These are phyloP conservation scores for Drosophila subpulchrella DNA, from an alignment of 1,140 invertebrate species.

Conservation along the genomic window DNA sequence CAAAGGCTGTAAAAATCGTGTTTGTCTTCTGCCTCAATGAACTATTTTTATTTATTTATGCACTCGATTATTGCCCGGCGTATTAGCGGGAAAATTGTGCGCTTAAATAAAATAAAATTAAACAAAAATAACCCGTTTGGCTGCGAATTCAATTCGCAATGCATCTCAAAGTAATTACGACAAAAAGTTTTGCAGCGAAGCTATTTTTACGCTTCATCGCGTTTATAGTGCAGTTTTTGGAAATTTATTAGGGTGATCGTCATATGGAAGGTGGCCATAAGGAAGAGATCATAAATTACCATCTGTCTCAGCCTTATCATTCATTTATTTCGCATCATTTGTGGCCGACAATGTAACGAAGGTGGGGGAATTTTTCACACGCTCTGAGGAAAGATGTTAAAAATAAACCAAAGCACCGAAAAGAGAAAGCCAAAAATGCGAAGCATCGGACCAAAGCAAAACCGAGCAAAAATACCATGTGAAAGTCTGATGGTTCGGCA, in stretches of 20 bases:
- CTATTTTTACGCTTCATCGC: conserved; percentile 9
- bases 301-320: conserved; percentile 10
- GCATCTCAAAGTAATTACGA: conserved; percentile 43
- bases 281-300: conserved; percentile 13
- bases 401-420: conserved; percentile 62
- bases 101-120: conserved; percentile 36
- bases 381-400: conserved; percentile 48
- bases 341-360: conserved; percentile 28
- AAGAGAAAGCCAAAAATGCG: conserved; percentile 54
- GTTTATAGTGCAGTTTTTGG: conserved; percentile 24
- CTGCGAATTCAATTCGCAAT: conserved; percentile 25
- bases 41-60: conserved; percentile 65
- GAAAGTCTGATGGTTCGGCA: conserved; percentile 7
- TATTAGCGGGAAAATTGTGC: conserved; percentile 34
- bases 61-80: conserved; percentile 47
- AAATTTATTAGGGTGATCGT: conserved; percentile 8
- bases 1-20: conserved; percentile 42
- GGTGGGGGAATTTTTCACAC: conserved; percentile 29
- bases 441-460: conserved; percentile 64
- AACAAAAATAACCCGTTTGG: conserved; percentile 27
- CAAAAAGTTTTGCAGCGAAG: conserved; percentile 5
- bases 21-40: conserved; percentile 62
- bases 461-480: conserved; percentile 14
- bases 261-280: neutral
- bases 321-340: conserved; percentile 5